phyloP scores from a whole-genome alignment of 2,113 vertebrate genomes.

The Tyrannus savana region DNA sequence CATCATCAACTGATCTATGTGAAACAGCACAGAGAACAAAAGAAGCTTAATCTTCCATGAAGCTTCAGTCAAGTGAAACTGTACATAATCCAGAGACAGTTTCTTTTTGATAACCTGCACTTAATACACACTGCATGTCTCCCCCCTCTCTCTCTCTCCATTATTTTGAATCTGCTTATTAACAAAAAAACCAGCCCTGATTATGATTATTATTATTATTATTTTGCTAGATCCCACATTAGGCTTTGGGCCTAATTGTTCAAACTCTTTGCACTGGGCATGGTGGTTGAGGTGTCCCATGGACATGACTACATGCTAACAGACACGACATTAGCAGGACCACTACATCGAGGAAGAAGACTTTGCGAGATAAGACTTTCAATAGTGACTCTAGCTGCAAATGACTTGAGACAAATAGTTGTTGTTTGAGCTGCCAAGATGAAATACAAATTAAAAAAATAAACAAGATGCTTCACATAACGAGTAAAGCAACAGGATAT shows the following conservation, averaged over 20 bases:
- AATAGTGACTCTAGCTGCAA: neutral
- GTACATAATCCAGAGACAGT: conserved; percentile 62
- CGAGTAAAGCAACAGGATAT: neutral
- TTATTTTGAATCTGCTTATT: conserved; percentile 12
- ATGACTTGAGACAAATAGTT: neutral
- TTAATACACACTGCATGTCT: conserved; percentile 16
- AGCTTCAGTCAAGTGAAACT: conserved; percentile 63
- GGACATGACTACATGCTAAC: fast-evolving
- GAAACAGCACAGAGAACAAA: conserved; percentile 65
- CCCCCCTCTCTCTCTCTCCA: neutral
- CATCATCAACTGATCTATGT: conserved; percentile 59
- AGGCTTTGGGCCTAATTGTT: neutral
- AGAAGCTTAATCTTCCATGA: conserved; percentile 67
- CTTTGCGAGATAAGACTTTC: neutral
- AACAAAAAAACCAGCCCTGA: neutral
- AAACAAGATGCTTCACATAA: neutral
- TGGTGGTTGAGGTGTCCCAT: neutral
- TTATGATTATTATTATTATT: neutral
- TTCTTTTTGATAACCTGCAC: conserved; percentile 55
- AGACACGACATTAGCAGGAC: neutral
- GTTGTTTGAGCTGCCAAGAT: fast-evolving
- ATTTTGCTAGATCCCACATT: neutral
- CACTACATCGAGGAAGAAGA: neutral
- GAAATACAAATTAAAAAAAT: neutral
- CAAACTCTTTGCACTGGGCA: neutral